Evolutionary conservation across 1,140 invertebrate species (phyloP).

Genomic region (Ooceraea biroi): DNA sequence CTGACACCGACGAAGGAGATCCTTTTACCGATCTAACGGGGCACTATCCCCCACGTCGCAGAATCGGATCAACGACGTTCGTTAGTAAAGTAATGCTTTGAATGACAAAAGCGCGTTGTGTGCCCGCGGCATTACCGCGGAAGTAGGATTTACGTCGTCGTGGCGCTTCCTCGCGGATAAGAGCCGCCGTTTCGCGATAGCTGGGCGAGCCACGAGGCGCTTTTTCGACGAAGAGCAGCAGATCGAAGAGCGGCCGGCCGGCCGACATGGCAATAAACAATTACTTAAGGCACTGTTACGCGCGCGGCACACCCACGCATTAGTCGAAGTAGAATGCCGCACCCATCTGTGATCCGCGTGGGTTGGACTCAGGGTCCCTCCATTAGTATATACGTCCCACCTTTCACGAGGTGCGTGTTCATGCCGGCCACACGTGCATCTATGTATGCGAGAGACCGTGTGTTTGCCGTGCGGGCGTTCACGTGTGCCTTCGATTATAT

Average conservation of each 20-base stretch:
- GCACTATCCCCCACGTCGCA: background rate
- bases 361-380: conserved; percentile 76
- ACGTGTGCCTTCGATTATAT: conserved; percentile 53
- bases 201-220: conserved; percentile 64
- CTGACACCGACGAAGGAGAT: background rate
- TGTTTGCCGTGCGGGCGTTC: conserved; percentile 30
- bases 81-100: background rate
- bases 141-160: conserved; percentile 29
- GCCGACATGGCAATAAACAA: conserved; percentile 84
- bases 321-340: conserved; percentile 83
- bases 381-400: conserved; percentile 70
- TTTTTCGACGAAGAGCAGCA: conserved; percentile 69
- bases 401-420: conserved; percentile 46
- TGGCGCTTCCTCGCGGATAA: conserved; percentile 23
- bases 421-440: conserved; percentile 6
- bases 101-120: conserved; percentile 15
- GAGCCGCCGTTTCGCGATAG: background rate
- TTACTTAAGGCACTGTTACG: conserved; percentile 85
- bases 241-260: conserved; percentile 78
- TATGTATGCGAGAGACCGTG: background rate
- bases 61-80: conserved; percentile 19
- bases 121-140: conserved; percentile 1
- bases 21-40: background rate
- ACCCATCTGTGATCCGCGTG: conserved; percentile 79
- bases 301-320: conserved; percentile 84